Conservation (phyloP, 92 coral and sea anemone species). For the Porites cylindrica region DNA sequence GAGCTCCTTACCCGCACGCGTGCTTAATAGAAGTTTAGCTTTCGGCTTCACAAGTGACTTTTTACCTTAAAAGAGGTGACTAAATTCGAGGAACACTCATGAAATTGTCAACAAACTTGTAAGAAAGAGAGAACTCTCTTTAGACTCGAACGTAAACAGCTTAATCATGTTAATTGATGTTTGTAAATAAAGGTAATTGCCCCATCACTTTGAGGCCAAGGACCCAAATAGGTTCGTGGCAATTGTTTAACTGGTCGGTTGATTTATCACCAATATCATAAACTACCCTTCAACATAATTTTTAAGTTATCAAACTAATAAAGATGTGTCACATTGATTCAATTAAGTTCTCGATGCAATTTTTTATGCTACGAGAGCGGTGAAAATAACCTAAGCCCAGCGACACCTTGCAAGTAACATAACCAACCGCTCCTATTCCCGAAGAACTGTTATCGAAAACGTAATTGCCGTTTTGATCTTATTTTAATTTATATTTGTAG, state of each 20-base stretch:
- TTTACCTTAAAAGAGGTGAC: neutral
- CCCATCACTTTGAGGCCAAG: neutral
- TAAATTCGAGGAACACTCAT: neutral
- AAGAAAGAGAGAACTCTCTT: neutral
- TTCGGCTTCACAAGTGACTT: neutral
- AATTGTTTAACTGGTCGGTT: neutral
- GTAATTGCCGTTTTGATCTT: neutral
- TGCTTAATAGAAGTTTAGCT: neutral
- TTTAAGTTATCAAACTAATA: conserved; percentile 13
- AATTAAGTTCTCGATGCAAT: neutral
- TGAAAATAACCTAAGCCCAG: neutral
- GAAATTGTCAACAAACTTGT: conserved; percentile 19
- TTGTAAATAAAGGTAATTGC: conserved; percentile 42
- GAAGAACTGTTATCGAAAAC: neutral
- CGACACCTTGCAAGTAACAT: neutral
- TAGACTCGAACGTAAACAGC: conserved; percentile 23
- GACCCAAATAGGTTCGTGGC: neutral
- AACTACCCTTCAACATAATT: neutral
- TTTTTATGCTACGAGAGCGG: neutral
- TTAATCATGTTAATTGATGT: conserved; percentile 1
- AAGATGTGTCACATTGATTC: conserved; percentile 9
- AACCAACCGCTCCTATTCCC: neutral
- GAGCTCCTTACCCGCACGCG: neutral
- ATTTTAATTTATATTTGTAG: neutral
- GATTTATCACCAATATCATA: conserved; percentile 7